These are phyloP conservation scores for Venturia canescens DNA, from an alignment of 1,140 invertebrate genomes.

Conservation along the genomic window DNA sequence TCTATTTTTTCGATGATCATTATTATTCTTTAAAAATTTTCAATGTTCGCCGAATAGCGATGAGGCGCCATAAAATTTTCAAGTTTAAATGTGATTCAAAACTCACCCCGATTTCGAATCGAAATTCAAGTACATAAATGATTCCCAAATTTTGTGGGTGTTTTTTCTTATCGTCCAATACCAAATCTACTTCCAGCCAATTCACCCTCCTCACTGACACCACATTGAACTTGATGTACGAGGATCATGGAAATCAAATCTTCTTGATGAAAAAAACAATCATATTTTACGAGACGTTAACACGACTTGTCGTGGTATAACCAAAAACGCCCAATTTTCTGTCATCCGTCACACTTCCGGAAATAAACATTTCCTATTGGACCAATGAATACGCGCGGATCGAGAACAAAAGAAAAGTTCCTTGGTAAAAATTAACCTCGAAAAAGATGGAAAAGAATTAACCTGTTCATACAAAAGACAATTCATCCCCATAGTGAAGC, in stretches of 20 bases:
- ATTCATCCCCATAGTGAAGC: too few relatives aligned
- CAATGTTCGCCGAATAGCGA: too few relatives aligned
- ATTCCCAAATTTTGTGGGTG: constrained; percentile 51
- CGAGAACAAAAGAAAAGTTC: not conserved
- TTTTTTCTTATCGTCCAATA: not conserved
- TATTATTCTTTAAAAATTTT: constrained; percentile 52
- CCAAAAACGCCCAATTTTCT: constrained; percentile 34
- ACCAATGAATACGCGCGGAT: not conserved
- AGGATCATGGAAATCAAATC: constrained; percentile 12
- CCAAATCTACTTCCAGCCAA: not conserved
- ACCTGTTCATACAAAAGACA: not conserved
- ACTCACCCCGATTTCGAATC: constrained; percentile 45
- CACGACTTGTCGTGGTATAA: constrained; percentile 15
- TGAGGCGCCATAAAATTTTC: too few relatives aligned
- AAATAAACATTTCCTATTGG: constrained; percentile 26
- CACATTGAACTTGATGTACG: not conserved
- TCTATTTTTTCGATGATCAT: constrained; percentile 26
- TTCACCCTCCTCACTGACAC: not conserved
- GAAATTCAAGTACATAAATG: constrained; percentile 53
- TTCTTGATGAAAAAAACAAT: constrained; percentile 27
- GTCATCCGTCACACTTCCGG: constrained; percentile 27
- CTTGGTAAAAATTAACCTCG: not conserved
- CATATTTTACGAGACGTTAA: constrained; percentile 44
- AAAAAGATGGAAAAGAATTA: not conserved
- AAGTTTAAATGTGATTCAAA: not conserved